phyloP scores from a whole-genome alignment of 2,113 vertebrate genomes.

The Takifugu flavidus region DNA sequence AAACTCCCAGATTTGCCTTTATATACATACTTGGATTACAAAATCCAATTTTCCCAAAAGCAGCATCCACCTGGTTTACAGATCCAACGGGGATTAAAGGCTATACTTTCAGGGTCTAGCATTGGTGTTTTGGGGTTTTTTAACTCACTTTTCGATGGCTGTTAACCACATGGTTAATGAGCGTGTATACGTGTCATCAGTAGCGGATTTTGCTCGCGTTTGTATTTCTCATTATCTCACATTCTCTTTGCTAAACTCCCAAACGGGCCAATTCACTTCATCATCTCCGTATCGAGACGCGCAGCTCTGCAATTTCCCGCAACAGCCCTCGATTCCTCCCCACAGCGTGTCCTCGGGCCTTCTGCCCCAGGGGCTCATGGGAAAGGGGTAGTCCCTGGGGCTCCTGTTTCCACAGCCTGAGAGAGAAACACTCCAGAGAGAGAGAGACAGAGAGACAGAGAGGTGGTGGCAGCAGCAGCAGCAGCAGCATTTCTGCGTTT shows the following conservation, averaged over 20 bases:
- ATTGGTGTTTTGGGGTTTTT: too few relatives aligned
- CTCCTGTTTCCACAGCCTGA: slow-evolving; percentile 61
- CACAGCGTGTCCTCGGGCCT: slow-evolving; percentile 66
- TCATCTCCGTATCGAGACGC: slow-evolving; percentile 37
- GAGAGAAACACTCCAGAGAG: slow-evolving; percentile 54
- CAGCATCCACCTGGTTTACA: too few relatives aligned
- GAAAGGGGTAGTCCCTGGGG: slow-evolving; percentile 64
- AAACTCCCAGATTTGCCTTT: too few relatives aligned
- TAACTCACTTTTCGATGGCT: too few relatives aligned
- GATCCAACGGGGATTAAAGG: too few relatives aligned
- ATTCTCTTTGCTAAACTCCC: slow-evolving; percentile 49
- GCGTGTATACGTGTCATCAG: not conserved
- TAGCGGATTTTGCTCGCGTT: slow-evolving; percentile 3
- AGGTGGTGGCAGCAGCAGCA: slow-evolving; percentile 14
- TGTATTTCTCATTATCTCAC: slow-evolving; percentile 25
- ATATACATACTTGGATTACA: too few relatives aligned
- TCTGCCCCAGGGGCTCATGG: slow-evolving; percentile 69
- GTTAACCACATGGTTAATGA: too few relatives aligned
- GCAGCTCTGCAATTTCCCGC: slow-evolving; percentile 19
- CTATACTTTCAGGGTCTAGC: too few relatives aligned
- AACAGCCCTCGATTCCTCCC: slow-evolving; percentile 46
- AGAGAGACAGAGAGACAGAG: slow-evolving; percentile 42
- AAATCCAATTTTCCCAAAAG: too few relatives aligned
- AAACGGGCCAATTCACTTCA: slow-evolving; percentile 46
- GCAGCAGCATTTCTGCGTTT: slow-evolving; percentile 57